Conservation (phyloP, 2,888 invertebrate species). For the Junonia oenone region DNA sequence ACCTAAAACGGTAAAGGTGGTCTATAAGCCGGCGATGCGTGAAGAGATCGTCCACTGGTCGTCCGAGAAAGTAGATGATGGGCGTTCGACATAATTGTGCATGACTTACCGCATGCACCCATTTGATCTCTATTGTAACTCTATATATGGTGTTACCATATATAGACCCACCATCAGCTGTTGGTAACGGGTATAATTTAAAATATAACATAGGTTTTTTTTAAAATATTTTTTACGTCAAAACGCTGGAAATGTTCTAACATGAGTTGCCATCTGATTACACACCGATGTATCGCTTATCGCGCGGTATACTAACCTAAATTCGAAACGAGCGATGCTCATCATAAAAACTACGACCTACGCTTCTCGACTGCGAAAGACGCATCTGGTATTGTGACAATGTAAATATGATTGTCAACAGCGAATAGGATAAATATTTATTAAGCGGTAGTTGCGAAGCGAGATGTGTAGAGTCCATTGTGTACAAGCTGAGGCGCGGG, state of each 20-base stretch:
- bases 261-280: constrained; percentile 17
- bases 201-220: not conserved
- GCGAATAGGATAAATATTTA: constrained; percentile 75
- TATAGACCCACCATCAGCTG: not conserved
- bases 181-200: not conserved
- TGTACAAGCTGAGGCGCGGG: constrained; percentile 47
- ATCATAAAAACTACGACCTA: constrained; percentile 59
- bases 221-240: not conserved
- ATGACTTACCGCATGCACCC: constrained; percentile 31
- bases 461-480: constrained; percentile 67
- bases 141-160: too few relatives aligned
- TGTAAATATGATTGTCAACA: constrained; percentile 77
- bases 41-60: constrained; percentile 40
- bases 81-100: constrained; percentile 69
- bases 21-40: constrained; percentile 37
- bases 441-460: constrained; percentile 49
- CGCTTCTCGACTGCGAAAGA: constrained; percentile 57
- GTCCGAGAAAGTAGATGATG: constrained; percentile 62
- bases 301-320: constrained; percentile 51
- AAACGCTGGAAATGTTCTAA: not conserved
- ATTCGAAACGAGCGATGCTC: constrained; percentile 62
- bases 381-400: constrained; percentile 56
- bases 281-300: constrained; percentile 28
- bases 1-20: constrained; percentile 29
- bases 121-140: constrained; percentile 35